Base-by-base conservation (phyloP, 2,113 vertebrate genomes). In the Jaculus jaculus region DNA sequence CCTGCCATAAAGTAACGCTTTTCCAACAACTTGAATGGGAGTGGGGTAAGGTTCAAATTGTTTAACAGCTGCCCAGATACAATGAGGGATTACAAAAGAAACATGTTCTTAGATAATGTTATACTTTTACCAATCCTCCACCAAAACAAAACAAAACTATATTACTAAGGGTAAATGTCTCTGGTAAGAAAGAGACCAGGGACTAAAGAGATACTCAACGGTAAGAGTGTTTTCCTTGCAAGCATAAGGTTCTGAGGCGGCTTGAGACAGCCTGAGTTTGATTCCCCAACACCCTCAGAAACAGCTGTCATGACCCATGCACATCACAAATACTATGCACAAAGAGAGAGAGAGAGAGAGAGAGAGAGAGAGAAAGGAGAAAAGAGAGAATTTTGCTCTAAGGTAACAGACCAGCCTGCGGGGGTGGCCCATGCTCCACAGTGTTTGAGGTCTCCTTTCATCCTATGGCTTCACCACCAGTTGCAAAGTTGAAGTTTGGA, bases 91-190 rank as follows among this genome's bases (percentile, higher is more conserved):
- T n/a, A n/a, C n/a, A n/a, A n/a, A 13, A 60, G 51, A 75, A 94
- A 60, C 42, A 17, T 39, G 24, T 81, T 7, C 17, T 21, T 80
- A 5, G 21, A 73, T 84, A 91, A 81, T 39, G 16, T 24, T 89
- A 71, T 93, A 23, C 54, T 82, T 90, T 83, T 63, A 39, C 7
- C 54, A 12, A 15, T 16, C 54, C 54, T 15, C 6, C 80, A 79
- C 39, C 39, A 90, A 82, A 89, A 94, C n/a, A n/a, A n/a, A n/a
- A n/a, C n/a, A 7, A 69, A 1, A 10, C 32, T n/a, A 18, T 91
- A 85, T 79, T 77, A 84, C 68, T 73, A 84, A 92, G 26, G 7
- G 9, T 86, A 80, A 66, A 68, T 89, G 18, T 77, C 95, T 32
- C 30, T 69, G 28, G 23, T 51, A 66, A 58, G 84, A 86, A 92